phyloP scores from a whole-genome alignment of 2,888 invertebrate species.

The Parnassius mnemosyne region DNA sequence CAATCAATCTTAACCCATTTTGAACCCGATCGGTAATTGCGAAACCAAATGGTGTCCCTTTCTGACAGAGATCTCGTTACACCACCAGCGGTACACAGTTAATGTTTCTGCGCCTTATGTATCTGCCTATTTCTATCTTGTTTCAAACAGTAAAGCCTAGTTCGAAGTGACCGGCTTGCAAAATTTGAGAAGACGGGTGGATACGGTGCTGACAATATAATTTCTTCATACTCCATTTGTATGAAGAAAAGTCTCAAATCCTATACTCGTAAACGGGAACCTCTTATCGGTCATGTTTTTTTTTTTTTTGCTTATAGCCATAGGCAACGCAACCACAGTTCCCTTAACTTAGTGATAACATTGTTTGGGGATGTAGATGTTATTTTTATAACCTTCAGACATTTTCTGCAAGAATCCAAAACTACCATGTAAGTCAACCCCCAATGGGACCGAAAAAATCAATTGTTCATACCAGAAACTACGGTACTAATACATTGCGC shows the following conservation, averaged over 20 bases:
- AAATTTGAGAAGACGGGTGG: conserved; percentile 28
- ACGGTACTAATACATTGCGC: conserved; percentile 15
- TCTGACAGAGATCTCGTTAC: too few relatives aligned
- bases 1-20: too few relatives aligned
- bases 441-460: conserved; percentile 29
- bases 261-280: conserved; percentile 28
- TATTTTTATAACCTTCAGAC: not conserved
- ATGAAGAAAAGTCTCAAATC: conserved; percentile 28
- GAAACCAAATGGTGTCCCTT: too few relatives aligned
- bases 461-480: not conserved
- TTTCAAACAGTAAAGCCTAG: too few relatives aligned
- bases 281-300: conserved; percentile 33
- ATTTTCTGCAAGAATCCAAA: too few relatives aligned
- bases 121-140: too few relatives aligned
- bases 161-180: too few relatives aligned
- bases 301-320: conserved; percentile 27
- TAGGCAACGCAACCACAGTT: conserved; percentile 17
- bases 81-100: too few relatives aligned
- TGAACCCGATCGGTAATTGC: too few relatives aligned
- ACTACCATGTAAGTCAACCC: too few relatives aligned
- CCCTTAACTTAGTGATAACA: not conserved
- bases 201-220: conserved; percentile 30
- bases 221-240: conserved; percentile 31
- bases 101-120: too few relatives aligned
- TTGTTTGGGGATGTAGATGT: not conserved